Evolutionary conservation across 2,888 invertebrate genomes (phyloP).

Genomic region (Xylocampa areola): DNA sequence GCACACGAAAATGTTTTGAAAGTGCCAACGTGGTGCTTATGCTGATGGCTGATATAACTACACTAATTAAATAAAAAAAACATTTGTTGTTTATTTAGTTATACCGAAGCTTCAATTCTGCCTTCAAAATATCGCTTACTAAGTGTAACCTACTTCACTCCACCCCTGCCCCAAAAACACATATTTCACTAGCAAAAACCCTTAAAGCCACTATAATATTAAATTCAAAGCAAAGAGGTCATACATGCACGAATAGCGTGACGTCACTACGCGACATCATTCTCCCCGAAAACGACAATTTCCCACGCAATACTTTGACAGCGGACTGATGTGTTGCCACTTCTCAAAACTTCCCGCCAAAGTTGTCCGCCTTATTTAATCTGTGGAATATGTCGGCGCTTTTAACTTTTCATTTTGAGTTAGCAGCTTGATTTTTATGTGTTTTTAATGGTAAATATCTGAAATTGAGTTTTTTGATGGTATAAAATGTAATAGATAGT

Average conservation of each 20-base stretch:
- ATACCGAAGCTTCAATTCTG: too few relatives aligned
- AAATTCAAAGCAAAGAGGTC: slow-evolving; percentile 18
- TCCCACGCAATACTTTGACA: slow-evolving; percentile 60
- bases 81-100: too few relatives aligned
- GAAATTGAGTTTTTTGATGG: background rate
- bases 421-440: slow-evolving; percentile 8
- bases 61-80: too few relatives aligned
- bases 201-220: slow-evolving; percentile 47
- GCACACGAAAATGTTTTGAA: too few relatives aligned
- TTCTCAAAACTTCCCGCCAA: slow-evolving; percentile 57
- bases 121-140: too few relatives aligned
- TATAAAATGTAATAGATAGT: background rate
- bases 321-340: slow-evolving; percentile 64
- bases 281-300: slow-evolving; percentile 36
- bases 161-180: slow-evolving; percentile 17
- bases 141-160: background rate
- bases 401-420: slow-evolving; percentile 20
- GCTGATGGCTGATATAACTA: too few relatives aligned
- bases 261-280: slow-evolving; percentile 40
- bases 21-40: too few relatives aligned
- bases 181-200: slow-evolving; percentile 34
- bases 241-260: slow-evolving; percentile 14
- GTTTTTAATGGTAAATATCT: background rate
- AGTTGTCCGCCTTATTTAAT: slow-evolving; percentile 50
- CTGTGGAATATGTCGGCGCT: slow-evolving; percentile 32